A percentile compares a stretch with the other conserved stretches of the same genome.
phyloP scores from a whole-genome alignment of 2,797 vertebrate genomes.

The Chaetophractus vellerosus region DNA sequence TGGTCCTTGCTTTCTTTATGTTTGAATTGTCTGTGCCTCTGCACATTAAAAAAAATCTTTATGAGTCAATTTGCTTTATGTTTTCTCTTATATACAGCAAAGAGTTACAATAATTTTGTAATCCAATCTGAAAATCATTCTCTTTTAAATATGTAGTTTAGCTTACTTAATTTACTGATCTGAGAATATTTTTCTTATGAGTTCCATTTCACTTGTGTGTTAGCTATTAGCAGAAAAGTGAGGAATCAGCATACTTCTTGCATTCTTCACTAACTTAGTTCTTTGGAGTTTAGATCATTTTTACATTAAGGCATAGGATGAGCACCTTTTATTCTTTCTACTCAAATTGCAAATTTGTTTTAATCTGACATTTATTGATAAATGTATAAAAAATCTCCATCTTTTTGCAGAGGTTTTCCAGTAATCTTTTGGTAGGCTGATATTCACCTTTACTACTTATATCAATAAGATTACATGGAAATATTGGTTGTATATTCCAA shows the following conservation, averaged over 20 bases:
- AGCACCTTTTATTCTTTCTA: neutral
- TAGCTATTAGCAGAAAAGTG: neutral
- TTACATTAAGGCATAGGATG: neutral
- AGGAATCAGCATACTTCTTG: neutral
- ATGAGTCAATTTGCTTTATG: neutral
- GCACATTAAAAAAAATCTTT: neutral
- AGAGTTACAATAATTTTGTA: neutral
- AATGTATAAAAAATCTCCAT: neutral
- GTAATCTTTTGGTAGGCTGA: neutral
- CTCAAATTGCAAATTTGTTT: neutral
- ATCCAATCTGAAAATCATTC: neutral
- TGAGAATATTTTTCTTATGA: slow-evolving; percentile 1
- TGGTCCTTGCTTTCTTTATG: neutral
- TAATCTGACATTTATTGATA: neutral
- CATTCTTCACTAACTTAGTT: neutral
- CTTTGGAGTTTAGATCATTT: neutral
- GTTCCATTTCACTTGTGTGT: neutral
- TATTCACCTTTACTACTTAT: neutral
- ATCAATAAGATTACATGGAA: neutral
- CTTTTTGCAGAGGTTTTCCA: neutral
- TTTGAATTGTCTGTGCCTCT: neutral
- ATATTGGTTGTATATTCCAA: slow-evolving; percentile 6
- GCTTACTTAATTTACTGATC: neutral
- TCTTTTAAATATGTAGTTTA: slow-evolving; percentile 1
- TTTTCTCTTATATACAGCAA: neutral